Percentiles rank a stretch among this genome's conserved stretches.
phyloP scores from a whole-genome alignment of 2,797 vertebrate genomes.

The Brachyrhaphis roseni region DNA sequence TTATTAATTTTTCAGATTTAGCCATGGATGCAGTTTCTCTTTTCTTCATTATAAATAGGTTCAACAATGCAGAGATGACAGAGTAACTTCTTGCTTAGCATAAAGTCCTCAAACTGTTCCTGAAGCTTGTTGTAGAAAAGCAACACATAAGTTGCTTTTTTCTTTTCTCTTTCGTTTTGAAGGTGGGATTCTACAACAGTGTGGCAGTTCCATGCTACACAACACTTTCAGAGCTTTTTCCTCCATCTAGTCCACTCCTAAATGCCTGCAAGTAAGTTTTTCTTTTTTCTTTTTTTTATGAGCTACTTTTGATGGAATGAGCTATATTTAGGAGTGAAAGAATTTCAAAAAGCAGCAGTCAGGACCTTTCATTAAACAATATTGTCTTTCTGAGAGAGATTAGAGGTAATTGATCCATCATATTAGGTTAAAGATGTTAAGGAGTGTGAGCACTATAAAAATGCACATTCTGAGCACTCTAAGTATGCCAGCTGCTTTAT shows the following conservation, averaged over 20 bases:
- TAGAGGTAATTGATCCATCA: conserved; percentile 13
- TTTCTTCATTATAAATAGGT: background rate
- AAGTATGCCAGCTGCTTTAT: conserved; percentile 9
- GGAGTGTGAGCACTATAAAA: conserved; percentile 8
- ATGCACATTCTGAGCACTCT: conserved; percentile 17
- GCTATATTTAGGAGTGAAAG: background rate
- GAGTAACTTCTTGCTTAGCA: background rate
- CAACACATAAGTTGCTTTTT: background rate
- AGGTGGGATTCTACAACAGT: conserved; percentile 98
- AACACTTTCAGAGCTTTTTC: conserved; percentile 91
- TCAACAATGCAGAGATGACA: background rate
- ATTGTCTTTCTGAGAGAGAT: background rate
- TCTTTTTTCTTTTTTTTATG: background rate
- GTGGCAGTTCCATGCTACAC: conserved; percentile 97
- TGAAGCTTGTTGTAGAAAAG: background rate
- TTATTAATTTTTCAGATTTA: background rate
- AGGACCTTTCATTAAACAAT: background rate
- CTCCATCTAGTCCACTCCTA: conserved; percentile 89
- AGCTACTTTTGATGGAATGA: background rate
- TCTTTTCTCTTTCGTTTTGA: conserved; percentile 10
- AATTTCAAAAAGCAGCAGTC: background rate
- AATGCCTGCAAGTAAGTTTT: conserved; percentile 90
- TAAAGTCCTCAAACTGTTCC: background rate
- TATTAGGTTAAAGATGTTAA: conserved; percentile 43
- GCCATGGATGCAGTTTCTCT: background rate